These are phyloP conservation scores for Eidolon helvum DNA, from an alignment of 2,113 vertebrate species.

Conservation along the genomic window DNA sequence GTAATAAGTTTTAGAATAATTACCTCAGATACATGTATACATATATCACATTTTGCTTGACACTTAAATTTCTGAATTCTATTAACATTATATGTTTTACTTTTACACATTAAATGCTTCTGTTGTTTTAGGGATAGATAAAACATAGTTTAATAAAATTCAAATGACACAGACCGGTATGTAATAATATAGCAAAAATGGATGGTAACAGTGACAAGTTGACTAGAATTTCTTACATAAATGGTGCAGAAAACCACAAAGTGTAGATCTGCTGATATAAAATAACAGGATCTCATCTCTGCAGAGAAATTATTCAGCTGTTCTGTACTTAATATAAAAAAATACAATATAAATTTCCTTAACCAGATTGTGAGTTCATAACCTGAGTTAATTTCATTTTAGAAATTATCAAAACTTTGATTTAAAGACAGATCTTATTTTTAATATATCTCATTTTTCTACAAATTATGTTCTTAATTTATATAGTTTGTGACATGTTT, in stretches of 20 bases:
- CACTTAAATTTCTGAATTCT: background rate
- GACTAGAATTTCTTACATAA: background rate
- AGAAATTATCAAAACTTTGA: background rate
- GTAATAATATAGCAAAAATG: background rate
- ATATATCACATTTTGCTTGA: background rate
- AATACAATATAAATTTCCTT: background rate
- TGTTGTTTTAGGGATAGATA: background rate
- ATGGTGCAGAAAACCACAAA: background rate
- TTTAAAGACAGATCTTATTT: background rate
- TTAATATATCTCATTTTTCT: background rate
- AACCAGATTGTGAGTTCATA: background rate
- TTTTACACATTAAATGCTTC: background rate
- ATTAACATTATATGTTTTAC: background rate
- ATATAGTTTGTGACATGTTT: background rate
- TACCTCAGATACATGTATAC: background rate
- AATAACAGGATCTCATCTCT: background rate
- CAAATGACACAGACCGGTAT: background rate
- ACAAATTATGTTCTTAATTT: background rate
- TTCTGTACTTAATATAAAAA: background rate
- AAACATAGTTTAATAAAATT: background rate
- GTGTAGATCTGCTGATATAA: background rate
- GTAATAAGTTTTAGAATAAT: background rate
- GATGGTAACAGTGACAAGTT: background rate
- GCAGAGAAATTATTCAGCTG: background rate
- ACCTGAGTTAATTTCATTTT: background rate